Base-by-base conservation (phyloP, 2,888 invertebrate species). In the Cryptocheilus praepositus region DNA sequence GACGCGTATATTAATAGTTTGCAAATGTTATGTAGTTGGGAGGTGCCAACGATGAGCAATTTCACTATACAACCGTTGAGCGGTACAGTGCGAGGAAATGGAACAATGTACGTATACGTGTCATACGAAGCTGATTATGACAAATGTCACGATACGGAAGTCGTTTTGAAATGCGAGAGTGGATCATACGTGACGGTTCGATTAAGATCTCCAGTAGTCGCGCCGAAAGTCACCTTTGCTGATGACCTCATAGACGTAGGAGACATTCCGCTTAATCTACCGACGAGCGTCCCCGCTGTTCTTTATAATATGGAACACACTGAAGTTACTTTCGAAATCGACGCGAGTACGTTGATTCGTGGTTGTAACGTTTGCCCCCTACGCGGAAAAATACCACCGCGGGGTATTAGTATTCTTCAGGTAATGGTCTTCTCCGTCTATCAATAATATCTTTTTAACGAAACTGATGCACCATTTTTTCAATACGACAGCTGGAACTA, bases 61-160 rank as follows among this genome's bases (percentile, higher is more conserved):
- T 88, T 92, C 73, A 86, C 69, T 64, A 88, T 93, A 58, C 86
- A 90, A 75, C 93, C 93, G 0, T 86, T 87, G 81, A 81, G 70
- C 67, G 93, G 92, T 25, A 86, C 77, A 0, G 90, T 93, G 63
- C 87, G 90, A 15, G 90, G 91, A 15, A 90, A 91, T 82, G 89
- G 89, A 80, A 88, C 89, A 36, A 85, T 92, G 53, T 85, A 87
- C 15, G 91, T 91, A 74, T 86, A 89, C 64, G 87, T 92, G 0
- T 66, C 67, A 22, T 82, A 83, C 63, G 71, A 54, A 84, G 82
- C 87, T 0, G 72, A 83, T 64, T 69, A 79, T 0, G 61, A 68
- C 0, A 82, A 72, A 21, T 67, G 79, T 2, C 76, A 80, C 21
- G 70, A 70, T 7, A 79, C 80, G 2, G 89, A 89, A 60, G 77